phyloP scores from a whole-genome alignment of 2,797 vertebrate species.

The Avahi laniger region DNA sequence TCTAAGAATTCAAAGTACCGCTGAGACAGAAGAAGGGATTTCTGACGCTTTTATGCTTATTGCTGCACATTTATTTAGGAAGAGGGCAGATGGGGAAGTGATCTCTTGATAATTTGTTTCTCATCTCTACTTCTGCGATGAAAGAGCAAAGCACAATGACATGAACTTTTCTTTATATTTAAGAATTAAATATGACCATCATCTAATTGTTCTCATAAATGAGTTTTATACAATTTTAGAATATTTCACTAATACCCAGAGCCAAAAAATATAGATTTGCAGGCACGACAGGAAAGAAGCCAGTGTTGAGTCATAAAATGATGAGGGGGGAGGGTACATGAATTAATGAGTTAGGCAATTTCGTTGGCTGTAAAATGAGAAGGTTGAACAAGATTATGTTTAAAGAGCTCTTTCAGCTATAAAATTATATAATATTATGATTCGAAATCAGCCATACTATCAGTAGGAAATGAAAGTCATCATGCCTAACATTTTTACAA shows the following conservation, averaged over 20 bases:
- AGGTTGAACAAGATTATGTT: neutral
- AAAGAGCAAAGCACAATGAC: neutral
- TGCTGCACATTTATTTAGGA: neutral
- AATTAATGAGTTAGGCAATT: neutral
- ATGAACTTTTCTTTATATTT: neutral
- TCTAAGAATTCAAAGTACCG: neutral
- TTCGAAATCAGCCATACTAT: neutral
- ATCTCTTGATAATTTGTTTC: neutral
- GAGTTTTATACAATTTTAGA: neutral
- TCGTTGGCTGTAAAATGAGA: neutral
- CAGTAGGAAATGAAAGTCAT: neutral
- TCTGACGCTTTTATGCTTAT: neutral
- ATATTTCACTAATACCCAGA: neutral
- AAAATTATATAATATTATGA: neutral
- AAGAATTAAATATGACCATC: neutral
- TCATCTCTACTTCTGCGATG: neutral
- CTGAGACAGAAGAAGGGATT: neutral
- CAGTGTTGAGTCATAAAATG: fast-evolving
- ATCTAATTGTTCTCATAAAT: neutral
- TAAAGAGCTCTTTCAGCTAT: neutral
- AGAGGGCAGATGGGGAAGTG: fast-evolving
- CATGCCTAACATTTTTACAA: neutral
- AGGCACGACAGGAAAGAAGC: neutral
- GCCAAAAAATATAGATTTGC: neutral
- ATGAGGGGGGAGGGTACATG: neutral